Base-by-base conservation (phyloP, 2,113 vertebrate species). In the Fregetta grallaria region DNA sequence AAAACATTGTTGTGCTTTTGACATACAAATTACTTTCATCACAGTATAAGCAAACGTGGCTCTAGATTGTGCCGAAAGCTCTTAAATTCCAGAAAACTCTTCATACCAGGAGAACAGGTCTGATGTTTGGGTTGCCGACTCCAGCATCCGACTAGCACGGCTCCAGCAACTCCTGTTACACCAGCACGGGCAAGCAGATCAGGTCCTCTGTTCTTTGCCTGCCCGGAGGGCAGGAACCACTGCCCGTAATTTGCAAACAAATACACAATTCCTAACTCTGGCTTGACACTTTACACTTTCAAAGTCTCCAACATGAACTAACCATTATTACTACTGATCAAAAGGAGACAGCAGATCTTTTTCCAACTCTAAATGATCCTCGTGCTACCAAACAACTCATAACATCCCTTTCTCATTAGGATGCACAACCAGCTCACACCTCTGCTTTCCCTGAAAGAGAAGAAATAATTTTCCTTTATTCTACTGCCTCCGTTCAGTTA, bases 181-280 rank as follows among this genome's bases (percentile, higher is more conserved):
- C 16, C 66, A 34, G n/a, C 68, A 38, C 0, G 0, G 44, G 8
- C 38, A 42, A 75, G 11, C 38, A 26, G 27, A 56, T 13, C 61
- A 27, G 32, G 15, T 42, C 38, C 36, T 78, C 71, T 40, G n/a
- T 30, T 45, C 79, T 83, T 19, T 63, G 25, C 20, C 67, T 76
- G 50, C 42, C 45, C n/a, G 40, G 32, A 81, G 61, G n/a, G 68
- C 75, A 67, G 63, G 47, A 66, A 87, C 70, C 50, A 34, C 4
- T 26, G 44, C 50, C 61, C 53, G 36, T 15, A 53, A 83, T 49
- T 36, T 47, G 16, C 42, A 71, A 63, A 92, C 34, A 86, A 85
- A 88, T n/a, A 25, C 56, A 68, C 26, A 70, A 26, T 55, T 77
- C 79, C 52, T 76, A 68, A 11, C 42, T 13, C 10, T 80, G 4